Evolutionary conservation across 92 coral and sea anemone species (phyloP), one percentile per base, ranked within the genome.

Genomic region (Montipora capitata): DNA sequence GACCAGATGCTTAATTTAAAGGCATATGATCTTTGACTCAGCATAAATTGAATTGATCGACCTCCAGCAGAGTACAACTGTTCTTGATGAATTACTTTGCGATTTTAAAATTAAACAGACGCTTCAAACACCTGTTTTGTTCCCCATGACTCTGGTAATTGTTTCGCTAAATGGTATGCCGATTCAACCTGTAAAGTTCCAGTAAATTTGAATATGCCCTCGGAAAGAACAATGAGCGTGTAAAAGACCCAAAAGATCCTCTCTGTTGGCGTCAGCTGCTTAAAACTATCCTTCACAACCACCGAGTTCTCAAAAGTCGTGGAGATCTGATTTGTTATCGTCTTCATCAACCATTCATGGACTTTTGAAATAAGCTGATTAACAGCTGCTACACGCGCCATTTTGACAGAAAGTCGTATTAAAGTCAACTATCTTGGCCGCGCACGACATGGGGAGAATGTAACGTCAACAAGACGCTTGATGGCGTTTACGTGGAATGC

Each of bases 61-160:
- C 76, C 76, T 45, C 77, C 76, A 35, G 68, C 59, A 39, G n/a
- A 44, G 68, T 7, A 2, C 18, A 7, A 61, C 38, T 10, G 64
- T 62, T 43, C 27, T 79, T 64, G 73, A 80, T 40, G 40, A 10
- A 82, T 54, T 54, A 71, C 56, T 71, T 72, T 56, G 52, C 48
- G 71, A 83, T 83, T 83, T 20, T 20, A 83, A 57, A 82, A 5
- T 52, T 40, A 82, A 82, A 72, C 87, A 72, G 59, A 72, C 80
- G 48, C 71, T 57, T 41, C 15, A 11, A 58, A 43, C 87, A 83
- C 79, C 87, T 83, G 80, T 72, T 83, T 7, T 11, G 59, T 83
- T 83, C 79, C 79, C 79, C 70, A 59, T 3, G 44, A 58, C 80
- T 57, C 17, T 13, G 79, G 43, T 83, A 57, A 72, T 54, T 83